Conservation (phyloP, 2,113 vertebrate species). For the Euleptes europaea region DNA sequence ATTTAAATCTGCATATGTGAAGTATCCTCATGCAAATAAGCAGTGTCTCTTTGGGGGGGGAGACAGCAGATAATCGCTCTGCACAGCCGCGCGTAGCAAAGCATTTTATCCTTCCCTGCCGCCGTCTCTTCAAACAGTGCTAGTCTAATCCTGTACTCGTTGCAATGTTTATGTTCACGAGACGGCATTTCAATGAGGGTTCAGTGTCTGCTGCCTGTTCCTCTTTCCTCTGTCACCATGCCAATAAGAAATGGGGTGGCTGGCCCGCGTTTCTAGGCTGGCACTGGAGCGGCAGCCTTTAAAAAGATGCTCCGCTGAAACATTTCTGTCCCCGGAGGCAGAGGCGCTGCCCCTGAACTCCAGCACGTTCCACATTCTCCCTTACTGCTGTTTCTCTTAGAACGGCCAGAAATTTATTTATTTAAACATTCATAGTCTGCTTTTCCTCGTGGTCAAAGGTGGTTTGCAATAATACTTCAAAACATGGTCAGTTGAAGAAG, state of each 20-base stretch:
- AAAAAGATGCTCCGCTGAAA: not conserved
- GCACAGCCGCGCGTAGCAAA: not conserved
- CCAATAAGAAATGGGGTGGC: not conserved
- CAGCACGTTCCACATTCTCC: no score
- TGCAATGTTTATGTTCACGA: not conserved
- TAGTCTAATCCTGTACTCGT: not conserved
- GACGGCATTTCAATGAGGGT: no score
- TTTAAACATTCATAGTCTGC: not conserved
- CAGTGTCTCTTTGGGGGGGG: no score
- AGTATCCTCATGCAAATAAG: no score
- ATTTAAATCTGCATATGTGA: not conserved
- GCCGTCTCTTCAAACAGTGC: not conserved
- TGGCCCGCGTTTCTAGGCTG: not conserved
- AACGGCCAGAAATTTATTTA: not conserved
- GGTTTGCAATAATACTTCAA: no score
- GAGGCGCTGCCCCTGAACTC: no score
- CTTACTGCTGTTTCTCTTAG: not conserved
- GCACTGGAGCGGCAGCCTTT: not conserved
- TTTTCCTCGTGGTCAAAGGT: no score
- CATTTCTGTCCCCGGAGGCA: not conserved
- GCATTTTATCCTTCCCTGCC: not conserved
- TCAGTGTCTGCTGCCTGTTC: no score
- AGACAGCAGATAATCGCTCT: not conserved
- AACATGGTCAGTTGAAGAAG: no score
- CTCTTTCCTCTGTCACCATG: not conserved